Evolutionary conservation across 2,888 invertebrate species (phyloP).

Genomic region (Dermolepida albohirtum): DNA sequence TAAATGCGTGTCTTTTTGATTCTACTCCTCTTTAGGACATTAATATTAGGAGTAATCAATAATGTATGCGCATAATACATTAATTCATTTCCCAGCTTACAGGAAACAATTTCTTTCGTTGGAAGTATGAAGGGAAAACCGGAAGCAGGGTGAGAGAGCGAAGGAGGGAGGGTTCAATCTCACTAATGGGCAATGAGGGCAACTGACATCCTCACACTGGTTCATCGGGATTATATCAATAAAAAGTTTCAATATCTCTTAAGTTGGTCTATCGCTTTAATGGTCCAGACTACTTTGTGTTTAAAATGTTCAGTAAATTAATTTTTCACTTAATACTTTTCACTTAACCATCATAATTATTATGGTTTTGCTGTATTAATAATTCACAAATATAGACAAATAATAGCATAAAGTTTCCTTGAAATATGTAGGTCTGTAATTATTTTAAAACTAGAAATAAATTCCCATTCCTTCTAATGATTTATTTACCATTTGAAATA

Average conservation of each 20-base stretch:
- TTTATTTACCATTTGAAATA: no score
- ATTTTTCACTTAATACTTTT: conserved; percentile 7
- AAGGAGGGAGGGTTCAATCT: conserved; percentile 49
- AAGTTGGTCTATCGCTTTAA: conserved; percentile 44
- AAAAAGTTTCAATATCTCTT: conserved; percentile 58
- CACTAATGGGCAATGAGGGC: conserved; percentile 59
- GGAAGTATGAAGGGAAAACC: conserved; percentile 65
- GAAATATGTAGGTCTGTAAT: no score
- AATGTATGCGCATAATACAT: conserved; percentile 65
- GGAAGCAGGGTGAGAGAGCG: conserved; percentile 67
- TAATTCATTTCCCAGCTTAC: conserved; percentile 64
- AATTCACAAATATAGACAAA: no score
- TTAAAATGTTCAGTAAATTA: conserved; percentile 38
- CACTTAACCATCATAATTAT: no score
- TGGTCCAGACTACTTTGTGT: conserved; percentile 39
- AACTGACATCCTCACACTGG: conserved; percentile 63
- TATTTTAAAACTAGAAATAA: no score
- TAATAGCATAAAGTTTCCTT: no score
- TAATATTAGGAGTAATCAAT: conserved; percentile 66
- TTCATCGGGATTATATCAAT: conserved; percentile 61
- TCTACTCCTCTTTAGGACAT: conserved; percentile 34
- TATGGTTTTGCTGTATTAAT: no score
- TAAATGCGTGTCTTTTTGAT: no score
- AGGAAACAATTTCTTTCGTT: conserved; percentile 64
- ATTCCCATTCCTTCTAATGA: no score